Evolutionary conservation across 23 tunicate species (phyloP).

Genomic region (Styela clava): DNA sequence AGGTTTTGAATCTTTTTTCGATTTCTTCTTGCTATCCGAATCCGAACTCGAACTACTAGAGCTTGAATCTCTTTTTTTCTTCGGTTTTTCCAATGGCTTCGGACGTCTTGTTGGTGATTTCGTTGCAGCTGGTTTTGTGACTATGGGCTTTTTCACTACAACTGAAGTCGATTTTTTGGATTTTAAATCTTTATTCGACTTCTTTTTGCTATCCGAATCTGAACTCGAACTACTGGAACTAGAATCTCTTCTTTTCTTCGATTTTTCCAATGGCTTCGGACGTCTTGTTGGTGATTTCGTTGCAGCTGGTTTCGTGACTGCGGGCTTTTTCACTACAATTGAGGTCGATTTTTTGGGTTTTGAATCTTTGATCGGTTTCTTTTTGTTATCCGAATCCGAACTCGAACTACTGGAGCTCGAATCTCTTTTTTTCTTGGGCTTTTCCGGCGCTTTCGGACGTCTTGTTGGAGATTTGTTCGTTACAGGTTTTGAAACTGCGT

Average conservation of each 20-base stretch:
- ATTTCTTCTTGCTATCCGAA: neutral
- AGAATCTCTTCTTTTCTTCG: neutral
- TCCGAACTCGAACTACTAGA: neutral
- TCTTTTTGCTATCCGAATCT: neutral
- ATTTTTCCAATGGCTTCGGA: neutral
- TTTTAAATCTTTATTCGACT: neutral
- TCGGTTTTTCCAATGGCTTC: neutral
- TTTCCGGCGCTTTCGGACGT: neutral
- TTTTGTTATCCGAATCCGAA: conserved; percentile 23
- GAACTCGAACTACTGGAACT: neutral
- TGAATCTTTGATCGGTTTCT: neutral
- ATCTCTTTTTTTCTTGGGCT: neutral
- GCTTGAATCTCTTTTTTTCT: neutral
- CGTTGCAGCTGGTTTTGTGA: neutral
- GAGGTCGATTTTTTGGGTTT: neutral
- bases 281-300: neutral
- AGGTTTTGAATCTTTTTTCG: neutral
- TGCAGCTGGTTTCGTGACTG: no score
- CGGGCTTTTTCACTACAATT: neutral
- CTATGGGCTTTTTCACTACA: neutral
- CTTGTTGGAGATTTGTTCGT: neutral
- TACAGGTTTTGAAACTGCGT: neutral
- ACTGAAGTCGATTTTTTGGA: no score
- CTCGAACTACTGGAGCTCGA: conserved; percentile 6
- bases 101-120: neutral